Evolutionary conservation across 2,113 vertebrate species (phyloP).

Genomic region (Odontesthes bonariensis): DNA sequence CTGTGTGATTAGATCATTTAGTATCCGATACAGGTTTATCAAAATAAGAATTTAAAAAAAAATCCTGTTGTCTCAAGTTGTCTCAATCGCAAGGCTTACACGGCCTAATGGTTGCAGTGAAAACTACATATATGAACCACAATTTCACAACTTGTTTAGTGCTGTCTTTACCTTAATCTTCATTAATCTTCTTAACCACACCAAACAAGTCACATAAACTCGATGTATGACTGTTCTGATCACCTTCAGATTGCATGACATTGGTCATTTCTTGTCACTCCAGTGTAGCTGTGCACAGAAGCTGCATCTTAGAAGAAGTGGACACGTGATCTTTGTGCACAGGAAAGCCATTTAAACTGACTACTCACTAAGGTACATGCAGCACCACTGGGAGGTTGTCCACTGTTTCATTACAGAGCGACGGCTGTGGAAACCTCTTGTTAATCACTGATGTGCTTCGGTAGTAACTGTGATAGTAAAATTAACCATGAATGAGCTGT

Average conservation of each 20-base stretch:
- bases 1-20: too few species aligned
- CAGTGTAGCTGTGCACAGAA: constrained; percentile 13
- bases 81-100: too few species aligned
- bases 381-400: constrained; percentile 33
- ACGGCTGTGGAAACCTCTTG: constrained; percentile 37
- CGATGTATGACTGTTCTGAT: constrained; percentile 24
- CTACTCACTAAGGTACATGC: constrained; percentile 37
- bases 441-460: constrained; percentile 52
- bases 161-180: neutral
- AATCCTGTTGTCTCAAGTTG: too few species aligned
- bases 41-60: too few species aligned
- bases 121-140: too few species aligned
- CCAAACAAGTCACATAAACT: neutral
- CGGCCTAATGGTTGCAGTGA: too few species aligned
- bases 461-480: constrained; percentile 56
- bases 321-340: constrained; percentile 50
- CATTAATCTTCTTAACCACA: neutral
- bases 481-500: constrained; percentile 69
- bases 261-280: constrained; percentile 12
- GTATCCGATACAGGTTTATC: too few species aligned
- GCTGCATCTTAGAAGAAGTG: constrained; percentile 22
- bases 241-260: constrained; percentile 1
- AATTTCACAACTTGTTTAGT: too few species aligned
- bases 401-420: constrained; percentile 17
- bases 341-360: constrained; percentile 43